A percentile compares a stretch with the other conserved stretches of the same genome.
These are phyloP conservation scores for Diaphora mendica DNA, from an alignment of 2,888 invertebrate species.

Conservation along the genomic window DNA sequence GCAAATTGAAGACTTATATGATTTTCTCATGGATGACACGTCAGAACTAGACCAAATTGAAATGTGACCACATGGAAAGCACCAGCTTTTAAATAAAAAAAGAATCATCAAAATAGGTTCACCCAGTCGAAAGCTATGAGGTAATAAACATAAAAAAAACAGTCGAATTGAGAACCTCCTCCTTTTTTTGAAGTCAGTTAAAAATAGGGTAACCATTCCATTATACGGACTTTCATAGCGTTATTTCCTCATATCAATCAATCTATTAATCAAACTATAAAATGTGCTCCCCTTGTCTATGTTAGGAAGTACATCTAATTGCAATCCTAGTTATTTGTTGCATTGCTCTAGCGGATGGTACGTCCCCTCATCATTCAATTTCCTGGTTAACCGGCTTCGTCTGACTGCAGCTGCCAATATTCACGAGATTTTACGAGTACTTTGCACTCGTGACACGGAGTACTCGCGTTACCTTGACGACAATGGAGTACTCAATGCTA, in stretches of 20 bases:
- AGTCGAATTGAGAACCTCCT: too few species aligned
- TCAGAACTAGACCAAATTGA: too few species aligned
- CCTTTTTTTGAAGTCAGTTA: too few species aligned
- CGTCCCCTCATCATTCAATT: constrained; percentile 72
- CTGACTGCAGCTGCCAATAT: constrained; percentile 49
- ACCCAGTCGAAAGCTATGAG: too few species aligned
- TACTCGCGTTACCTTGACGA: background rate
- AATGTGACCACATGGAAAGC: too few species aligned
- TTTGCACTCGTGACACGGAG: constrained; percentile 39
- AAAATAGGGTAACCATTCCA: background rate
- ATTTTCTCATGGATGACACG: too few species aligned
- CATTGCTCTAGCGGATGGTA: constrained; percentile 51
- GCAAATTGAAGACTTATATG: too few species aligned
- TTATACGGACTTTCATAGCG: background rate
- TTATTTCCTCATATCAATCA: background rate
- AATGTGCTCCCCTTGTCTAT: background rate
- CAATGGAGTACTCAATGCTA: constrained; percentile 2
- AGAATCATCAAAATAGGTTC: too few species aligned
- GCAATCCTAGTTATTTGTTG: constrained; percentile 10
- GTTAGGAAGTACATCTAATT: constrained; percentile 9
- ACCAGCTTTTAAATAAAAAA: too few species aligned
- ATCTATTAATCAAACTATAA: background rate
- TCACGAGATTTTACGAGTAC: constrained; percentile 46
- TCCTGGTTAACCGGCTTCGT: constrained; percentile 61
- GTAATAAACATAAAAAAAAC: too few species aligned